These are phyloP conservation scores for Cnemophilus loriae DNA, from an alignment of 2,113 vertebrate genomes.

Conservation along the genomic window DNA sequence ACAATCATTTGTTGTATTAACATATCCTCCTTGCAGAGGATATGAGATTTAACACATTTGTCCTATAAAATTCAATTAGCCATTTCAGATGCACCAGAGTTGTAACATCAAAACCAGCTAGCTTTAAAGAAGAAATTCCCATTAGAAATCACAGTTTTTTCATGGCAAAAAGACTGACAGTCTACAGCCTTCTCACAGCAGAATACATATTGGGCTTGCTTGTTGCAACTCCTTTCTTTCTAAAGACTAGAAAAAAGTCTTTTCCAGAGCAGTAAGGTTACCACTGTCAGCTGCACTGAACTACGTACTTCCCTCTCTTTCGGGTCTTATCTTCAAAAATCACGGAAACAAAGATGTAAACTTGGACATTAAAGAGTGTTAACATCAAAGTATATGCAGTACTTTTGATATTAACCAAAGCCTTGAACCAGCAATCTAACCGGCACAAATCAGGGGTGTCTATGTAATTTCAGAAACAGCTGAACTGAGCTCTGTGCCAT, in stretches of 20 bases:
- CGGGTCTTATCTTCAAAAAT: constrained; percentile 46
- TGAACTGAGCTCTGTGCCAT: not conserved
- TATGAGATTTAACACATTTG: not conserved
- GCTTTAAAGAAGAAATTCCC: not conserved
- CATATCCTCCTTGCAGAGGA: not conserved
- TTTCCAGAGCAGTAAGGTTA: constrained; percentile 17
- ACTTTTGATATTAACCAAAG: constrained; percentile 58
- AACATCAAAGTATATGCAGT: constrained; percentile 38
- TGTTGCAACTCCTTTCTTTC: not conserved
- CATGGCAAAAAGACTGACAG: not conserved
- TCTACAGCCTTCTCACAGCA: not conserved
- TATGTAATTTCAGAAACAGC: constrained; percentile 16
- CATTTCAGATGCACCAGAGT: not conserved
- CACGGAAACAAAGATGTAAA: constrained; percentile 55
- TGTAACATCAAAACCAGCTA: not conserved
- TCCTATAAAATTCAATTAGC: not conserved
- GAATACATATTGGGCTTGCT: not conserved
- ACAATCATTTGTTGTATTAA: not conserved
- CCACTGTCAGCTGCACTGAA: constrained; percentile 16
- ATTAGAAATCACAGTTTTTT: not conserved
- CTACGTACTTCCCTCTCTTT: constrained; percentile 1
- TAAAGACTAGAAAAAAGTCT: not conserved
- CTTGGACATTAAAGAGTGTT: constrained; percentile 51
- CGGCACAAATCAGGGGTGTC: constrained; percentile 25
- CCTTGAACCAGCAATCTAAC: constrained; percentile 19